A percentile compares a stretch with the other conserved stretches of the same genome.
These are phyloP conservation scores for Chaenodraco wilsoni DNA, from an alignment of 2,797 vertebrate genomes.

Conservation along the genomic window DNA sequence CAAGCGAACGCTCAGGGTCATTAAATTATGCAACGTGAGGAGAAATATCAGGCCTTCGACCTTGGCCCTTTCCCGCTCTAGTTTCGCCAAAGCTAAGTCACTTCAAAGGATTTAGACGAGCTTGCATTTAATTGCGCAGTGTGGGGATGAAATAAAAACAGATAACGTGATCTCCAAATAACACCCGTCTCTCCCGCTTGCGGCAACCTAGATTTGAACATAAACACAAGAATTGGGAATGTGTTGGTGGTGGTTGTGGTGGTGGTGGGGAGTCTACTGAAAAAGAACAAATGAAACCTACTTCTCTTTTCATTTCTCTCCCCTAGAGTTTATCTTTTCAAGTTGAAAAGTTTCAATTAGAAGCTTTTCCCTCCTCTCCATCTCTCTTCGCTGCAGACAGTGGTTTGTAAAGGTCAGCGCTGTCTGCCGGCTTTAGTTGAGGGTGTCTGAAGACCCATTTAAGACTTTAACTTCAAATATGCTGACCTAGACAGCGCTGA, in stretches of 20 bases:
- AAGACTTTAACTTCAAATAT: constrained; percentile 75
- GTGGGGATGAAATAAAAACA: no score
- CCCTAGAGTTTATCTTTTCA: constrained; percentile 30
- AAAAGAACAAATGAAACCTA: constrained; percentile 35
- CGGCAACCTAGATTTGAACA: constrained; percentile 55
- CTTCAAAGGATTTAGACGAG: constrained; percentile 65
- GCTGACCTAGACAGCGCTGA: constrained; percentile 70
- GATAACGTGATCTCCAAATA: constrained; percentile 35
- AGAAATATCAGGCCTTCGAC: constrained; percentile 60
- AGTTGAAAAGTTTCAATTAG: constrained; percentile 73
- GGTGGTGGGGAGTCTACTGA: neutral
- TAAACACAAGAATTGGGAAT: constrained; percentile 35
- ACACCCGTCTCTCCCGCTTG: constrained; percentile 10
- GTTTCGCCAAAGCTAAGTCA: constrained; percentile 57
- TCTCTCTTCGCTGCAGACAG: constrained; percentile 50
- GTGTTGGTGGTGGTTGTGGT: neutral
- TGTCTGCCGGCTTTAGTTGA: constrained; percentile 73
- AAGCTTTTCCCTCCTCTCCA: neutral
- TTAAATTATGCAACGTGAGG: constrained; percentile 65
- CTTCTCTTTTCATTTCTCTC: constrained; percentile 45
- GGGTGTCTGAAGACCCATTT: constrained; percentile 76
- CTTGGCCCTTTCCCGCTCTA: constrained; percentile 61
- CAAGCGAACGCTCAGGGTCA: constrained; percentile 19
- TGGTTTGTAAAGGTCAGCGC: constrained; percentile 74
- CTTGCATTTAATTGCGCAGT: constrained; percentile 62